These are phyloP conservation scores for Acanthochromis polyacanthus DNA, from an alignment of 2,113 vertebrate genomes.

Conservation along the genomic window DNA sequence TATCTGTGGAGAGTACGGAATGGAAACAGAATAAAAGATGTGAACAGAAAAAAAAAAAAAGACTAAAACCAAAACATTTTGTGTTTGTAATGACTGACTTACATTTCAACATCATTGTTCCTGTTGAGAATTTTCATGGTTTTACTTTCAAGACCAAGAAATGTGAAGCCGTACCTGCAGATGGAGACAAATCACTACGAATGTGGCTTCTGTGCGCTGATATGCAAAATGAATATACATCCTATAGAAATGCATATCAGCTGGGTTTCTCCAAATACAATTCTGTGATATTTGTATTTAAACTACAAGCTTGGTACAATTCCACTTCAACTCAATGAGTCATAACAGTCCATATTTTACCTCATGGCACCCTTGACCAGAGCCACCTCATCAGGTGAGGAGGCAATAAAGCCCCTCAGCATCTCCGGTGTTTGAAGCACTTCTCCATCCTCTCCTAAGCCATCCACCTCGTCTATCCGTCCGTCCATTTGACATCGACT, in stretches of 20 bases:
- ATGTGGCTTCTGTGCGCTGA: not conserved
- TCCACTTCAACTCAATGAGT: not conserved
- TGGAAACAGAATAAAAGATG: not conserved
- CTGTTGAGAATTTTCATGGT: conserved; percentile 93
- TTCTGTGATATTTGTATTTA: not conserved
- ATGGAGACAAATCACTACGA: conserved; percentile 77
- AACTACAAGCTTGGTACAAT: too few species aligned
- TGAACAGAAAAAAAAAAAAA: not conserved
- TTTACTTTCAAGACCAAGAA: conserved; percentile 91
- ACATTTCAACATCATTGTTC: conserved; percentile 92
- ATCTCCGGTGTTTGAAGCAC: conserved; percentile 11
- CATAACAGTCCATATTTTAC: conserved; percentile 79
- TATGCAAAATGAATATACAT: not conserved
- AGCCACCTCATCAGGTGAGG: conserved; percentile 96
- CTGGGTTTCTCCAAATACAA: not conserved
- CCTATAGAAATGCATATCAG: not conserved
- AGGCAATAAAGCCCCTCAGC: conserved; percentile 89
- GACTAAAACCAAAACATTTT: not conserved
- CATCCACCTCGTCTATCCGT: conserved; percentile 60
- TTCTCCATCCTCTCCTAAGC: conserved; percentile 52
- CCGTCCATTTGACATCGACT: conserved; percentile 56
- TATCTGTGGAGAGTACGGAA: conserved; percentile 82
- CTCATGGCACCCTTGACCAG: conserved; percentile 95
- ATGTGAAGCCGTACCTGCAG: conserved; percentile 96
- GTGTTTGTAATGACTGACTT: conserved; percentile 71